phyloP scores from a whole-genome alignment of 2,888 invertebrate species.

The Epirrita christyi region DNA sequence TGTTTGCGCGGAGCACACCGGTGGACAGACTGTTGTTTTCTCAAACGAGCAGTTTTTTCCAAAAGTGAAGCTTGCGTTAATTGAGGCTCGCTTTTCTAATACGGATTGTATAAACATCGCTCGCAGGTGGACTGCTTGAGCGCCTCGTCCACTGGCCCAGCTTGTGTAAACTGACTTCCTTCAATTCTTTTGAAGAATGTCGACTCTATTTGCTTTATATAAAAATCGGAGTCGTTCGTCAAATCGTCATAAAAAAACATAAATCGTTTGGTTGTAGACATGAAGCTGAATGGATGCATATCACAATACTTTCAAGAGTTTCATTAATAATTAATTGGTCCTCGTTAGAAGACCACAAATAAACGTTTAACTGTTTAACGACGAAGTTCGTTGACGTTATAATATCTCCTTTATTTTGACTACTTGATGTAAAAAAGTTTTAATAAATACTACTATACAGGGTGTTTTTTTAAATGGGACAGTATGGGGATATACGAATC shows the following conservation, averaged over 20 bases:
- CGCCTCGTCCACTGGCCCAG: background rate
- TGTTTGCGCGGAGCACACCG: conserved; percentile 51
- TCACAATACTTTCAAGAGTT: too few relatives aligned
- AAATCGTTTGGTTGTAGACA: background rate
- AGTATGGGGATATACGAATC: too few relatives aligned
- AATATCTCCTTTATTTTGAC: background rate
- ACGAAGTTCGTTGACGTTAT: background rate
- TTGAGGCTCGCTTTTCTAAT: conserved; percentile 64
- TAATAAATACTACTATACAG: too few relatives aligned
- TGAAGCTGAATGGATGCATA: conserved; percentile 7
- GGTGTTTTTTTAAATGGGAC: too few relatives aligned
- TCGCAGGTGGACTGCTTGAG: conserved; percentile 25
- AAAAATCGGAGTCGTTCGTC: too few relatives aligned
- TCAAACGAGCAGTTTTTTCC: conserved; percentile 59
- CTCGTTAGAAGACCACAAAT: too few relatives aligned
- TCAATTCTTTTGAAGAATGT: background rate
- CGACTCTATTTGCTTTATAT: background rate
- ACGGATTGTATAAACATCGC: conserved; percentile 56
- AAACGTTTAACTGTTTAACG: background rate
- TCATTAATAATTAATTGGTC: background rate
- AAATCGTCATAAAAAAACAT: background rate
- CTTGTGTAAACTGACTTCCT: background rate
- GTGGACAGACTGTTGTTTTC: conserved; percentile 60
- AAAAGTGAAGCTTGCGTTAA: conserved; percentile 63
- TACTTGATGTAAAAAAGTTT: background rate